Evolutionary conservation across 2,888 invertebrate genomes (phyloP).

Genomic region (Nezara viridula): DNA sequence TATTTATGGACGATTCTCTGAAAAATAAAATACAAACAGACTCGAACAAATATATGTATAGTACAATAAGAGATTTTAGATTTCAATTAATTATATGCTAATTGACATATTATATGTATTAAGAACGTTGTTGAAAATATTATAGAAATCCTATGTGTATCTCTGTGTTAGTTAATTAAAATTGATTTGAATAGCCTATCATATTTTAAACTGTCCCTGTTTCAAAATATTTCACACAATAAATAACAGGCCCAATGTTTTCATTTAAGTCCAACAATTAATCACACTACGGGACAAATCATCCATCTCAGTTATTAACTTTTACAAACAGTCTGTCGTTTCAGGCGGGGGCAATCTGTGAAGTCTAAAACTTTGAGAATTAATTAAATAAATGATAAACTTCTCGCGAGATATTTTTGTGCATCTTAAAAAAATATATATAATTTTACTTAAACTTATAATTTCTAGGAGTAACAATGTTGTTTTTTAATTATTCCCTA

Average conservation of each 20-base stretch:
- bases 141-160: too few relatives aligned
- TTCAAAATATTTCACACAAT: neutral
- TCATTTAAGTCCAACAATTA: neutral
- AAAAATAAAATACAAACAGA: too few relatives aligned
- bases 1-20: too few relatives aligned
- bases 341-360: neutral
- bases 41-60: too few relatives aligned
- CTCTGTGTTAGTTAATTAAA: too few relatives aligned
- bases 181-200: neutral
- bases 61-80: too few relatives aligned
- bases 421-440: neutral
- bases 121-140: too few relatives aligned
- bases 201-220: neutral
- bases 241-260: neutral
- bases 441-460: too few relatives aligned
- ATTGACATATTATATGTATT: too few relatives aligned
- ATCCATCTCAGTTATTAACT: constrained; percentile 32
- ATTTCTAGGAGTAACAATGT: too few relatives aligned
- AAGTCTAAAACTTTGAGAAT: neutral
- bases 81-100: too few relatives aligned
- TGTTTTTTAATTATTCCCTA: too few relatives aligned
- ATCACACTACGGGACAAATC: constrained; percentile 1
- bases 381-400: neutral
- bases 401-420: neutral
- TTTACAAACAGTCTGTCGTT: constrained; percentile 4